Evolutionary conservation across 2,888 invertebrate genomes (phyloP), one percentile per base, ranked within the genome.

Genomic region (Meandrusa payeni): DNA sequence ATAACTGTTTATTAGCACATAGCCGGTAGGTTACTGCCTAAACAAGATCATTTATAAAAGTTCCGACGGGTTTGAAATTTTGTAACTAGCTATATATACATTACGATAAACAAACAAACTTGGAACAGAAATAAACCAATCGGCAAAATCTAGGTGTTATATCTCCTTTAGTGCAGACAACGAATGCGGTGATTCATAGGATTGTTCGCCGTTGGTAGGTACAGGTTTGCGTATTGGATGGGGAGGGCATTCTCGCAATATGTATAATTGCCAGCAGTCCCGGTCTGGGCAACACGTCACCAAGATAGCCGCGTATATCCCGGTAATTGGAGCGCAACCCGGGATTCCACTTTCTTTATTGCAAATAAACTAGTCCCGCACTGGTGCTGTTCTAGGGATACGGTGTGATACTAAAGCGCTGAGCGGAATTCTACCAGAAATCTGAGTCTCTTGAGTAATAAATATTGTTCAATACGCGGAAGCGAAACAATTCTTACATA

Each of bases 301-400:
- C 73, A 76, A 72, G 77, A 88, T 79, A 62, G 81, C 82, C 76
- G 69, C 78, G 78, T 87, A 88, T 78, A 83, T 88, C 86, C 81
- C 67, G 70, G 86, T 88, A 88, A 88, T 88, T 87, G 88, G 82
- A 81, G 76, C 79, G 75, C 70, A 76, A 76, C 77, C 74, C 77
- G 76, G 81, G 81, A 83, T 85, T 77, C 85, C 82, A 86, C 82
- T 87, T 83, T 83, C 85, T 86, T 87, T 87, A 87, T 86, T 87
- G 82, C 83, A 57, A 78, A 86, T 86, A 87, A 87, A 86, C 80
- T 83, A 82, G 74, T 76, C 76, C 73, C 74, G 69, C 76, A 69
- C 79, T 74, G 72, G 75, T 73, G 76, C 72, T 78, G 72, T 77
- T 80, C 71, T 76, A 69, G 58, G 54, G 49, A 51, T 48, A 43